A percentile compares a stretch with the other conserved stretches of the same genome.
phyloP scores from a whole-genome alignment of 2,888 invertebrate genomes.

The Actias luna region DNA sequence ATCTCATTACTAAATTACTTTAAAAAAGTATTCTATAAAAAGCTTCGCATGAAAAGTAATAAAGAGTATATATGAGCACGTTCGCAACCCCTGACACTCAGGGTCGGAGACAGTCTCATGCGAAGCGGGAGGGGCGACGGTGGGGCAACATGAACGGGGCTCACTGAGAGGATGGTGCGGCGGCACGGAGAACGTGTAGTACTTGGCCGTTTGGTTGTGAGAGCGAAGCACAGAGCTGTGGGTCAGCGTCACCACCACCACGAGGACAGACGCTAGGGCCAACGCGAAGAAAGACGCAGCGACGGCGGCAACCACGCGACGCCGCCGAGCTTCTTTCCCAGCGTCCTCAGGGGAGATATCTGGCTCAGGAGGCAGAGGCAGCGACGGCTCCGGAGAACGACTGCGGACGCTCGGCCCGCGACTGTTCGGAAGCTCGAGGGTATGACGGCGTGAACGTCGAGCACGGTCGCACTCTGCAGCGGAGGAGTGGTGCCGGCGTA shows the following conservation, averaged over 20 bases:
- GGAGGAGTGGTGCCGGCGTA: conserved; percentile 75
- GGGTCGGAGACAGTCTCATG: conserved; percentile 81
- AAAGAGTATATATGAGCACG: conserved; percentile 55
- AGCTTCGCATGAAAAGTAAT: conserved; percentile 59
- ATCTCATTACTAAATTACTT: conserved; percentile 24
- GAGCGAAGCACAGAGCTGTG: conserved; percentile 85
- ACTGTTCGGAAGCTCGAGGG: conserved; percentile 69
- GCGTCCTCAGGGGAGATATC: conserved; percentile 77
- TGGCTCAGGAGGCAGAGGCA: conserved; percentile 59
- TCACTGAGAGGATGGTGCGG: conserved; percentile 83
- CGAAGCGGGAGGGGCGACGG: conserved; percentile 82
- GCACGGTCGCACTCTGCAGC: conserved; percentile 77
- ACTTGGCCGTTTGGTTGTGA: conserved; percentile 84
- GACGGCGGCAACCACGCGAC: conserved; percentile 86
- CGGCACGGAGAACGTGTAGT: conserved; percentile 84
- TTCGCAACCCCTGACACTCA: conserved; percentile 79
- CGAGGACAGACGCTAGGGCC: conserved; percentile 87
- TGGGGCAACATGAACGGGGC: conserved; percentile 82
- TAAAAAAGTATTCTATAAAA: conserved; percentile 51
- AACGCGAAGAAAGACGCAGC: conserved; percentile 88
- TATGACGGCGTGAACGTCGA: conserved; percentile 70
- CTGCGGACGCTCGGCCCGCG: conserved; percentile 74
- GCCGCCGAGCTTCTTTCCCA: conserved; percentile 85
- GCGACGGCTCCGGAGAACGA: conserved; percentile 69
- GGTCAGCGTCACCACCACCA: conserved; percentile 89